Evolutionary conservation across 2,888 invertebrate species (phyloP).

Genomic region (Drosophila neonasuta): DNA sequence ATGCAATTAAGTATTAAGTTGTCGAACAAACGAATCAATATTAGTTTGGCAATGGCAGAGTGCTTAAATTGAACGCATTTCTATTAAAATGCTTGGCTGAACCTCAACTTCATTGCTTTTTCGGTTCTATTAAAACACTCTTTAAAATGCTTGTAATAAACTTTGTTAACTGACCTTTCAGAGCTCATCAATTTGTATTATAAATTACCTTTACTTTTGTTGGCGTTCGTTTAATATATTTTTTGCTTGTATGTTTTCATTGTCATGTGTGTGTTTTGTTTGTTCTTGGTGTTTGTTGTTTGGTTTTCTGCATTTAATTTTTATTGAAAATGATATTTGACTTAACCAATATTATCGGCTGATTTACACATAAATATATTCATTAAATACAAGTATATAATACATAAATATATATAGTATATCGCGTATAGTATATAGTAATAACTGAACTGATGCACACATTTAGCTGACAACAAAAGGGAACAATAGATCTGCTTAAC

Average conservation of each 20-base stretch:
- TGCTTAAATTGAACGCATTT: neutral
- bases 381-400: constrained; percentile 33
- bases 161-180: neutral
- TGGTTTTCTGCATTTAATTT: constrained; percentile 35
- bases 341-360: constrained; percentile 47
- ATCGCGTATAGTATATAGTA: neutral
- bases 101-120: neutral
- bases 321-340: constrained; percentile 63
- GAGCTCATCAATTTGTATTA: constrained; percentile 7
- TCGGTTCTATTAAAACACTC: neutral
- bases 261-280: neutral
- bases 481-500: constrained; percentile 34
- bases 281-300: neutral
- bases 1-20: constrained; percentile 11
- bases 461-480: constrained; percentile 41
- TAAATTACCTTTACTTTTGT: constrained; percentile 47
- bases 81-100: neutral
- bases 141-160: neutral
- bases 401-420: constrained; percentile 21
- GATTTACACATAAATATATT: constrained; percentile 34
- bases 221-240: constrained; percentile 45
- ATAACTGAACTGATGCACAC: constrained; percentile 39
- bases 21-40: neutral
- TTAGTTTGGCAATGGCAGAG: neutral
- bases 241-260: constrained; percentile 16